Conservation (phyloP, 2,888 invertebrate species). For the Aphrophora alni region DNA sequence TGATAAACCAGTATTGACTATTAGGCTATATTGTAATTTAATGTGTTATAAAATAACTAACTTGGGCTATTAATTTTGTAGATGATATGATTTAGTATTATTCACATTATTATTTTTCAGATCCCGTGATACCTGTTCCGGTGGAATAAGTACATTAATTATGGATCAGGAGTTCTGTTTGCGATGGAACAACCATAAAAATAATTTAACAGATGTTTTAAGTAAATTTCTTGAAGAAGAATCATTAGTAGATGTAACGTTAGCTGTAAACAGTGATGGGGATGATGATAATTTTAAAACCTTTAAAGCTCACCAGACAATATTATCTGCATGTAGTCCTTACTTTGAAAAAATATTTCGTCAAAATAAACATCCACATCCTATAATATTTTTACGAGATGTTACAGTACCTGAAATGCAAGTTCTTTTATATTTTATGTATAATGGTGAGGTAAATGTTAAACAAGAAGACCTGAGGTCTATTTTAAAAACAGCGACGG, state of each 20-base stretch:
- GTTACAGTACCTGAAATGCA: conserved; percentile 89
- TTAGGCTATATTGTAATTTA: too few species aligned
- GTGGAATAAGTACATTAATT: background rate
- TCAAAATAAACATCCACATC: conserved; percentile 85
- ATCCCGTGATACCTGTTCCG: background rate
- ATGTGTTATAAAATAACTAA: too few species aligned
- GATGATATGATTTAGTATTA: too few species aligned
- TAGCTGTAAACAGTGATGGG: conserved; percentile 86
- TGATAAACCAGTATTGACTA: too few species aligned
- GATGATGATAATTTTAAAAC: conserved; percentile 77
- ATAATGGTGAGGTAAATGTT: conserved; percentile 91
- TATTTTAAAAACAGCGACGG: conserved; percentile 92
- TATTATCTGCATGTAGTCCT: conserved; percentile 92
- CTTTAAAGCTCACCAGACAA: conserved; percentile 88
- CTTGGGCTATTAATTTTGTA: too few species aligned
- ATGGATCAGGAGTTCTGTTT: conserved; percentile 84
- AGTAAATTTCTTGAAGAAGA: conserved; percentile 86
- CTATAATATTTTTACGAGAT: conserved; percentile 92
- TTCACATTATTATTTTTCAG: background rate
- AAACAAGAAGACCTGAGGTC: conserved; percentile 89
- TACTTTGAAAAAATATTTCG: conserved; percentile 92
- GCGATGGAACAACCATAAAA: conserved; percentile 94
- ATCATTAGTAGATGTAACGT: conserved; percentile 90
- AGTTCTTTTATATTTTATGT: conserved; percentile 91
- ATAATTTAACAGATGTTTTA: conserved; percentile 88